Evolutionary conservation across 2,797 vertebrate species (phyloP), one percentile per base, ranked within the genome.

Genomic region (Myotis planiceps): DNA sequence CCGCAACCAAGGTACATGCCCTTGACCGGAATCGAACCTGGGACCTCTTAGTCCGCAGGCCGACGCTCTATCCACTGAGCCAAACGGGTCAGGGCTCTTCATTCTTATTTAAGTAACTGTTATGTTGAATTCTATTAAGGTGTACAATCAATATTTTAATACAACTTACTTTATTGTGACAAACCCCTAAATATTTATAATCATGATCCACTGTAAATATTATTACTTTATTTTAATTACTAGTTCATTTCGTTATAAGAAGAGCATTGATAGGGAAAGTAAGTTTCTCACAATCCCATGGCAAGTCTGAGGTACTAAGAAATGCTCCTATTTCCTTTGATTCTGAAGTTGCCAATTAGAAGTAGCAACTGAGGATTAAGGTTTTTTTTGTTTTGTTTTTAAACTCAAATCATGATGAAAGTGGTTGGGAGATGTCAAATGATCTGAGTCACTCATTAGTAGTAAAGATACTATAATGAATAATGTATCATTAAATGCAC

Each of bases 401-500:
- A 76, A 91, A 42, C 37, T 78, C 65, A 89, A 96, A 92, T 96
- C 34, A 60, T 95, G 93, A 53, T 86, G 86, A 95, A 95, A 93
- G 79, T 86, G 81, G 87, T 72, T 34, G 76, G 78, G 51, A 75
- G 86, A 65, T 21, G 4, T 80, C 81, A 95, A 91, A 92, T 88
- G 80, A 55, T 76, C 94, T 94, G 85, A 97, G 60, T 86, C 91
- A 94, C 75, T 95, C 96, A 90, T 88, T 97, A 74, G 90, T 97
- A 29, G 47, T 69, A 95, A 96, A 71, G 92, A 79, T 94, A 32
- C 19, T 47, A 91, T 0, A 29, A 96, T 92, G 96, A 98, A 96
- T 96, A 98, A 95, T 91, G 85, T 97, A 97, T 97, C 89, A 97
- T 97, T 98, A 98, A 97, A 94, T 96, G 88, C 92, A 91, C 92